Evolutionary conservation across 1,140 invertebrate genomes (phyloP).

Genomic region (Bemisia tabaci): DNA sequence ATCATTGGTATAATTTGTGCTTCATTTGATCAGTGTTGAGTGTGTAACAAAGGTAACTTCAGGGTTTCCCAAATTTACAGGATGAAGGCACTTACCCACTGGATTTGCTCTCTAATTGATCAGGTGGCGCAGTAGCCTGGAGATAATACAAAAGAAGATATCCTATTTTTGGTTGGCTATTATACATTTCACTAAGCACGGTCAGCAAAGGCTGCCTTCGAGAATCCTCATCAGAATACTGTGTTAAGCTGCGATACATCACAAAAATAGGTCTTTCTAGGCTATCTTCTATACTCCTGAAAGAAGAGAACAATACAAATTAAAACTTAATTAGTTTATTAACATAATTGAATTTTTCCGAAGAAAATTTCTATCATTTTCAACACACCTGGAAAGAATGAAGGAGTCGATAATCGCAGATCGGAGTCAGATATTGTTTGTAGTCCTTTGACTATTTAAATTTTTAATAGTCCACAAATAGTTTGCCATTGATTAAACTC

Average conservation of each 20-base stretch:
- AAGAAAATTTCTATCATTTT: too few relatives aligned
- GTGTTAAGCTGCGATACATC: conserved; percentile 58
- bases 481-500: too few relatives aligned
- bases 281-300: conserved; percentile 46
- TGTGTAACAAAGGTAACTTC: too few relatives aligned
- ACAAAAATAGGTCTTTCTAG: conserved; percentile 69
- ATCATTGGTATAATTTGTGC: too few relatives aligned
- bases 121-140: conserved; percentile 50
- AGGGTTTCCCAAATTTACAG: too few relatives aligned
- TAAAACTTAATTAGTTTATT: not conserved
- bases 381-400: too few relatives aligned
- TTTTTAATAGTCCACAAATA: too few relatives aligned
- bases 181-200: conserved; percentile 59
- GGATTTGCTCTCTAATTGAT: conserved; percentile 35
- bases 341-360: too few relatives aligned
- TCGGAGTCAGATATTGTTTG: too few relatives aligned
- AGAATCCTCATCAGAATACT: conserved; percentile 59
- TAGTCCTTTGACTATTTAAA: too few relatives aligned
- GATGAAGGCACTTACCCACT: conserved; percentile 30
- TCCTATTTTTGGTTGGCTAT: conserved; percentile 54
- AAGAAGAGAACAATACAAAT: conserved; percentile 9
- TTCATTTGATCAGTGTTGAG: too few relatives aligned
- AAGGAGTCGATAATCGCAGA: too few relatives aligned
- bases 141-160: conserved; percentile 78
- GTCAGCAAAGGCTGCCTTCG: conserved; percentile 57